Base-by-base conservation (phyloP, 2,113 vertebrate genomes). In the Trematocara stigmaticum region DNA sequence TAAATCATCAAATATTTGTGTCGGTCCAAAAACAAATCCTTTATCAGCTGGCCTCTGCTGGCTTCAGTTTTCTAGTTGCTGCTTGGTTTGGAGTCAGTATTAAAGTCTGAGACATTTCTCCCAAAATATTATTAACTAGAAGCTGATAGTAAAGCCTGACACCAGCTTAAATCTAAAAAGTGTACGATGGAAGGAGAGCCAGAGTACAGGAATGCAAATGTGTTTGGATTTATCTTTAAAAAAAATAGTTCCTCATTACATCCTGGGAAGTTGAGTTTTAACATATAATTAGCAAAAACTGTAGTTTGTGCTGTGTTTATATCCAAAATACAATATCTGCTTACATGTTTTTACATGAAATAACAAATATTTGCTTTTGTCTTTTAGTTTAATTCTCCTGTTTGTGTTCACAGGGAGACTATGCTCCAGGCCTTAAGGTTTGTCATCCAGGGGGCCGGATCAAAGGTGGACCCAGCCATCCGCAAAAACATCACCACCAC, bases 361-460 rank as follows among this genome's bases (percentile, higher is more conserved):
- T 49, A 76, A n/a, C 6, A 31, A 49, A 34, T 76, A 49, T 13
- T 38, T 66, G 6, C 61, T 66, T 64, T 66, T 66, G 61, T 20
- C 61, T 12, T 80, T 31, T 2, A 29, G 57, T 35, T 26, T 66
- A 18, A 23, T 69, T 34, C 12, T 38, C 15, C 4, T 47, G 8
- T 45, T 57, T 84, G 34, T 42, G 40, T 69, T 81, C 51, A 9
- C 85, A 99, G 99, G 95, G 99, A 99, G 94, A 99, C 98, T 0
- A 99, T 99, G 98, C 96, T 99, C 78, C 99, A 99, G 74, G 98
- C 99, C 10, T 94, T 99, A 87, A 95, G 99, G 81, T 99, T 99
- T 79, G 98, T 99, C 87, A 99, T 98, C 69, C 97, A 97, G 92
- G 98, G 99, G 56, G 98, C 98, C 4, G 98, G 98, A 74, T 96